Evolutionary conservation across 2,888 invertebrate genomes (phyloP).

Genomic region (Leucophenga montana): DNA sequence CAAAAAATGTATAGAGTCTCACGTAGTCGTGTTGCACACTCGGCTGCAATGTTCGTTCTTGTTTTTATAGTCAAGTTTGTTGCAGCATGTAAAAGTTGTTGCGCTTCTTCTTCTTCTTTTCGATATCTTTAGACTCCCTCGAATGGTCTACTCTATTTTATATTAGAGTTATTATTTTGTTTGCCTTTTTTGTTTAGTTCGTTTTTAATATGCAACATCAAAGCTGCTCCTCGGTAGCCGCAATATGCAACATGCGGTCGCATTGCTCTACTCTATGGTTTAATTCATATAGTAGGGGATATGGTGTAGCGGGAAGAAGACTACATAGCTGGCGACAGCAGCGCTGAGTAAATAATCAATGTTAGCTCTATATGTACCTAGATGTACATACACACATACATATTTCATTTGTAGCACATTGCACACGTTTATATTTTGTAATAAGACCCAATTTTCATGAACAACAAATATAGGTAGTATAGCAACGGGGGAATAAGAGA

Average conservation of each 20-base stretch:
- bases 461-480: not conserved
- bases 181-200: not conserved
- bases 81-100: slow-evolving; percentile 6
- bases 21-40: too few relatives aligned
- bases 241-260: too few relatives aligned
- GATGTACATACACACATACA: too few relatives aligned
- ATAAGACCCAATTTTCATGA: slow-evolving; percentile 7
- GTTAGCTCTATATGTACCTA: too few relatives aligned
- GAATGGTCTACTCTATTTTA: not conserved
- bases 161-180: not conserved
- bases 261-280: too few relatives aligned
- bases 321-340: not conserved
- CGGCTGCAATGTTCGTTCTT: too few relatives aligned
- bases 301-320: not conserved
- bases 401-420: not conserved
- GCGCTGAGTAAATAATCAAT: too few relatives aligned
- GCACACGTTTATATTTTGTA: not conserved
- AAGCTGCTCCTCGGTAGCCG: not conserved
- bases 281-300: not conserved
- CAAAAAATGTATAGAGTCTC: too few relatives aligned
- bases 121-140: too few relatives aligned
- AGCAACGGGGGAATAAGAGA: not conserved
- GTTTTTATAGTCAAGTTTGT: too few relatives aligned
- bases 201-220: not conserved
- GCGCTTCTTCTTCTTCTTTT: slow-evolving; percentile 3